Evolutionary conservation across 2,888 invertebrate genomes (phyloP).

Genomic region (Volucella inflata): DNA sequence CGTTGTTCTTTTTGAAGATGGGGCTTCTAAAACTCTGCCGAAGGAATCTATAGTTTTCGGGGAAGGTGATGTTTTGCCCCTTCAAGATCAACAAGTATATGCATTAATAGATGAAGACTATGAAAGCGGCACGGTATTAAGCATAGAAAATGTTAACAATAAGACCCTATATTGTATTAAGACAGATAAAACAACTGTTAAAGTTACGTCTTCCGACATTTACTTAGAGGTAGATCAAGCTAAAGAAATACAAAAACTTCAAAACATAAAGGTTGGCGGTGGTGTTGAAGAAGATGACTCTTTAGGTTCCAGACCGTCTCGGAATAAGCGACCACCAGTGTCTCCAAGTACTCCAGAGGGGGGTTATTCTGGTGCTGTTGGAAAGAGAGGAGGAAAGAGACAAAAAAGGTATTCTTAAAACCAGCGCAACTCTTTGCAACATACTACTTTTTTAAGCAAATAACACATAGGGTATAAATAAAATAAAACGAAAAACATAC

Average conservation of each 20-base stretch:
- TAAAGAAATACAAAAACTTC: slow-evolving; percentile 84
- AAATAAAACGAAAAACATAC: slow-evolving; percentile 14
- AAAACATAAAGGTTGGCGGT: slow-evolving; percentile 58
- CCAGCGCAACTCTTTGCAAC: slow-evolving; percentile 46
- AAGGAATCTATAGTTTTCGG: slow-evolving; percentile 87
- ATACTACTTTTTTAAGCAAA: slow-evolving; percentile 65
- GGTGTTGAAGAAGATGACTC: slow-evolving; percentile 58
- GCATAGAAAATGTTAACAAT: slow-evolving; percentile 83
- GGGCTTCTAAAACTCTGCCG: slow-evolving; percentile 85
- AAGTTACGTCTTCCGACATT: slow-evolving; percentile 85
- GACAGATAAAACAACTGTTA: slow-evolving; percentile 83
- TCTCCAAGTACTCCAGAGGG: slow-evolving; percentile 77
- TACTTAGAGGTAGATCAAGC: slow-evolving; percentile 86
- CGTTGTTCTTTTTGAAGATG: slow-evolving; percentile 87
- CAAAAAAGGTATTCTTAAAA: slow-evolving; percentile 78
- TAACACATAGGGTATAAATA: slow-evolving; percentile 45
- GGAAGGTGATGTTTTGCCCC: slow-evolving; percentile 82
- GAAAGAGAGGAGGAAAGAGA: slow-evolving; percentile 75
- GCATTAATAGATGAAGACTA: slow-evolving; percentile 85
- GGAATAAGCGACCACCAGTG: slow-evolving; percentile 74
- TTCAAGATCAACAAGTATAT: slow-evolving; percentile 85
- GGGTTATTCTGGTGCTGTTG: slow-evolving; percentile 76
- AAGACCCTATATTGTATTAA: slow-evolving; percentile 76
- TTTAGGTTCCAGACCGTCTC: slow-evolving; percentile 67
- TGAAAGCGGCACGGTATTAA: slow-evolving; percentile 85